These are phyloP conservation scores for Encarsia formosa DNA, from an alignment of 2,888 invertebrate species.

Conservation along the genomic window DNA sequence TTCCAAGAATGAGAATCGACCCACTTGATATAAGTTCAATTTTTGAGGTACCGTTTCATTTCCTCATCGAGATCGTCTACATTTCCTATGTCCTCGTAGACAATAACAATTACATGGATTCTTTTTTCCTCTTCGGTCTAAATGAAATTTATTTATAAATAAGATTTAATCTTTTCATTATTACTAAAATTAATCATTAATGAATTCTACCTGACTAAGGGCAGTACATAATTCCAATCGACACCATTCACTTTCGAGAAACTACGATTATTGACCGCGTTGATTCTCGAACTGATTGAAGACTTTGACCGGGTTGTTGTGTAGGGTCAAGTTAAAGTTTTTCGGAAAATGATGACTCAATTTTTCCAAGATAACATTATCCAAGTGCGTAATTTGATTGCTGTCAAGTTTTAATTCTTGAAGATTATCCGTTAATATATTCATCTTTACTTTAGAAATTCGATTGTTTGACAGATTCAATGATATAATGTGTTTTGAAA, in stretches of 20 bases:
- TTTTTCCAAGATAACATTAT: slow-evolving; percentile 1
- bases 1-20: slow-evolving; percentile 81
- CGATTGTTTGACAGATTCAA: too few species aligned
- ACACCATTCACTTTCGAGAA: slow-evolving; percentile 72
- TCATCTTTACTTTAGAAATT: too few species aligned
- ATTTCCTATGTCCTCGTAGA: slow-evolving; percentile 70
- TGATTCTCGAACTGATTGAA: slow-evolving; percentile 67
- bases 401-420: slow-evolving; percentile 11
- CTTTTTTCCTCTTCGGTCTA: slow-evolving; percentile 65
- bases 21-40: too few species aligned
- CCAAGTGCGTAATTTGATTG: slow-evolving; percentile 8
- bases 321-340: slow-evolving; percentile 56
- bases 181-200: not conserved
- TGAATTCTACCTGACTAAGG: slow-evolving; percentile 51
- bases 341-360: too few species aligned
- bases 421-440: too few species aligned
- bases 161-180: too few species aligned
- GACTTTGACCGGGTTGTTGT: slow-evolving; percentile 65
- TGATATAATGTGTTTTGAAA: too few species aligned
- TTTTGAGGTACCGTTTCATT: slow-evolving; percentile 66
- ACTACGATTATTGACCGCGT: slow-evolving; percentile 67
- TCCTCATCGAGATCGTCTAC: too few species aligned
- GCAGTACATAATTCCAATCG: slow-evolving; percentile 71
- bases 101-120: slow-evolving; percentile 66
- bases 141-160: too few species aligned